phyloP scores from a whole-genome alignment of 2,113 vertebrate species.

The Ciconia boyciana region DNA sequence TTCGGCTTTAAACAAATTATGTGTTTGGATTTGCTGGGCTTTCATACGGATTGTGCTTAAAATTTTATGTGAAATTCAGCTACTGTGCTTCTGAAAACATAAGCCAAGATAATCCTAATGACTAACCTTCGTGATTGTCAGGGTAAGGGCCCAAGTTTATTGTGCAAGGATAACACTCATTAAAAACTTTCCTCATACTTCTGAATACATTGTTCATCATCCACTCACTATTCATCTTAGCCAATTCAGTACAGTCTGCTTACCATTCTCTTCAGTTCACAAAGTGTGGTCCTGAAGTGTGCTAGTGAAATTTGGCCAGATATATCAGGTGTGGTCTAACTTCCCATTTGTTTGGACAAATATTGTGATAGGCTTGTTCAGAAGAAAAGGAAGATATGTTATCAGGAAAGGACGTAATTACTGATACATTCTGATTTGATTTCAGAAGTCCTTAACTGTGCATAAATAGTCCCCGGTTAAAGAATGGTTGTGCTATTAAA shows the following conservation, averaged over 20 bases:
- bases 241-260: not conserved
- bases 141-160: not conserved
- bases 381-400: not conserved
- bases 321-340: not conserved
- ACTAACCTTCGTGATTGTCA: not conserved
- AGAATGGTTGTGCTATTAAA: not conserved
- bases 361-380: not conserved
- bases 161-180: not conserved
- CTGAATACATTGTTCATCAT: not conserved
- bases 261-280: not conserved
- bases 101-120: not conserved
- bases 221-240: not conserved
- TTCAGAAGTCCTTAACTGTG: not conserved
- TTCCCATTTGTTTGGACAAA: not conserved
- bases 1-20: not conserved
- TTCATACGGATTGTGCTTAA: fast-evolving
- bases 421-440: not conserved
- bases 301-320: not conserved
- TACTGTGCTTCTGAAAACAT: not conserved
- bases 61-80: not conserved
- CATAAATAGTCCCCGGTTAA: not conserved
- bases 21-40: not conserved
- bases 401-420: not conserved
- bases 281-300: not conserved
- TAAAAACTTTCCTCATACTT: not conserved